Evolutionary conservation across 2,797 vertebrate genomes (phyloP).

Genomic region (Pogonophryne albipinna): DNA sequence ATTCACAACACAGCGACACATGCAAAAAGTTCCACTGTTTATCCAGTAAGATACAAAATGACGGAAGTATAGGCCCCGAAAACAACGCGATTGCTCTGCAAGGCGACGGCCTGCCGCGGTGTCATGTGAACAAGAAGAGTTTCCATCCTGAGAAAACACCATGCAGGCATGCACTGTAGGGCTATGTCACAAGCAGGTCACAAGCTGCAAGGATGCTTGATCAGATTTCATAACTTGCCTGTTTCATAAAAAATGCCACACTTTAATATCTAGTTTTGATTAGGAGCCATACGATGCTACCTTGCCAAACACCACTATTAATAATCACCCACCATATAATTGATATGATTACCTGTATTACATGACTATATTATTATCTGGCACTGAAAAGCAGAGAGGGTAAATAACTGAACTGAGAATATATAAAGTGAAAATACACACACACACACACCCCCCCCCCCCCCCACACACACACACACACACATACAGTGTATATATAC

Average conservation of each 20-base stretch:
- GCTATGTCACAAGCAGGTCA: neutral
- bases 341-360: neutral
- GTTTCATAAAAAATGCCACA: neutral
- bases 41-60: conserved; percentile 46
- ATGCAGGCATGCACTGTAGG: neutral
- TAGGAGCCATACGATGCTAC: neutral
- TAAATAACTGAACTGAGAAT: neutral
- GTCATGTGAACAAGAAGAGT: conserved; percentile 10
- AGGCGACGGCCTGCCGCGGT: conserved; percentile 43
- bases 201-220: neutral
- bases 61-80: conserved; percentile 82
- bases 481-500: neutral
- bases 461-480: no score
- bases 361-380: neutral
- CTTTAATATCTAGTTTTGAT: neutral
- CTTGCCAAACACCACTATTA: neutral
- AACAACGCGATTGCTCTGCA: conserved; percentile 59
- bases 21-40: conserved; percentile 20
- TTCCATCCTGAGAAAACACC: neutral
- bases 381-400: neutral
- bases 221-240: neutral
- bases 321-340: neutral
- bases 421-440: neutral
- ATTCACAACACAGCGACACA: neutral
- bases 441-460: no score